Evolutionary conservation across 2,797 vertebrate genomes (phyloP).

Genomic region (Neomorphus geoffroyi): DNA sequence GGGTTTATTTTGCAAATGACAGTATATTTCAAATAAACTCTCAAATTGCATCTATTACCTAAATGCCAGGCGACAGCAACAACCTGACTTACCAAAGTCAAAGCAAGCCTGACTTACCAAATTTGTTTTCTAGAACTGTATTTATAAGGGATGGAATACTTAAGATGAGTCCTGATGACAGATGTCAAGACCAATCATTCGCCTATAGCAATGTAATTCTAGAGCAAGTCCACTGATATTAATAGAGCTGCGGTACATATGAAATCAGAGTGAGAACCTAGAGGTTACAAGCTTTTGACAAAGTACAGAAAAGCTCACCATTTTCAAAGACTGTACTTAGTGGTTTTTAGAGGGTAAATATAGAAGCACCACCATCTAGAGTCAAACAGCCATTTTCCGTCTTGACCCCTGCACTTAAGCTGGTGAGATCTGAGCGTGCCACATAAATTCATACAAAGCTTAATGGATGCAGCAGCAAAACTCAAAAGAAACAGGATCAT

Average conservation of each 20-base stretch:
- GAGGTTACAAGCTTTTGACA: not conserved
- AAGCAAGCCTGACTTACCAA: not conserved
- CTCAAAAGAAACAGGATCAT: not conserved
- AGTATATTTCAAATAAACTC: not conserved
- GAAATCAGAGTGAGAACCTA: not conserved
- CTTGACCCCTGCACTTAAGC: not conserved
- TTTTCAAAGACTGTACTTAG: not conserved
- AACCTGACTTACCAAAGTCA: too few species aligned
- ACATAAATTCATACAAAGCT: not conserved
- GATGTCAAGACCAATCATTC: not conserved
- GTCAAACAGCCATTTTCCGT: not conserved
- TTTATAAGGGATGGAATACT: not conserved
- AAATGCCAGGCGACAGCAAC: not conserved
- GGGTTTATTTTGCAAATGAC: not conserved
- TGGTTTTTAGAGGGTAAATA: not conserved
- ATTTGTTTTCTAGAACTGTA: not conserved
- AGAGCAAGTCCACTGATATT: not conserved
- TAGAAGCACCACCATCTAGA: not conserved
- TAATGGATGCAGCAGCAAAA: not conserved
- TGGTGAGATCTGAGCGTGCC: not conserved
- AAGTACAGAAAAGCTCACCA: rapidly evolving
- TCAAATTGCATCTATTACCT: not conserved
- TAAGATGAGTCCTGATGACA: not conserved
- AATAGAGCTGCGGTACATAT: not conserved
- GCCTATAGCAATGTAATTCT: not conserved